phyloP scores from a whole-genome alignment of 2,888 invertebrate species.

The Chesias legatella region DNA sequence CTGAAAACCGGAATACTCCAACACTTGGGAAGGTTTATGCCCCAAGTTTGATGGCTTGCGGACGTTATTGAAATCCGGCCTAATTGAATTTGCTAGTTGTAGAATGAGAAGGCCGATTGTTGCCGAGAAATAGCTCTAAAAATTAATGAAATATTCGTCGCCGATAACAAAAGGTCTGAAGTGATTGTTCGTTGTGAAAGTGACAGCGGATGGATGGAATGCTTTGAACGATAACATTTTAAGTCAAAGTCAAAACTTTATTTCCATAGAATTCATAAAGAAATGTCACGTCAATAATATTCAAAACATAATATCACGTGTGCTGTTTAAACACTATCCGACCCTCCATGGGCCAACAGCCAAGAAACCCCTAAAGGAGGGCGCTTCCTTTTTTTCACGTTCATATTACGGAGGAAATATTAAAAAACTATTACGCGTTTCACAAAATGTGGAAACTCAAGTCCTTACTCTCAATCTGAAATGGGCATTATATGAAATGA shows the following conservation, averaged over 20 bases:
- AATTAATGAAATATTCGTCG: slow-evolving; percentile 28
- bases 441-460: too few relatives aligned
- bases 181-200: slow-evolving; percentile 8
- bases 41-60: slow-evolving; percentile 43
- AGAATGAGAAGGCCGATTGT: slow-evolving; percentile 34
- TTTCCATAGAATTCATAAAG: too few relatives aligned
- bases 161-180: slow-evolving; percentile 18
- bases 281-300: too few relatives aligned
- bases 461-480: too few relatives aligned
- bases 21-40: slow-evolving; percentile 36
- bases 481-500: too few relatives aligned
- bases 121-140: slow-evolving; percentile 36
- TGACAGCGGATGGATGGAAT: not conserved
- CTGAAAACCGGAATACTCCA: slow-evolving; percentile 1
- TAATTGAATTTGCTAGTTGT: slow-evolving; percentile 58
- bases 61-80: slow-evolving; percentile 51
- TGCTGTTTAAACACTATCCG: too few relatives aligned
- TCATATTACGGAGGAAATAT: too few relatives aligned
- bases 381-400: too few relatives aligned
- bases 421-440: too few relatives aligned
- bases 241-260: not conserved
- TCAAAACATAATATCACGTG: too few relatives aligned
- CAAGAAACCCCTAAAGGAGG: too few relatives aligned
- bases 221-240: not conserved
- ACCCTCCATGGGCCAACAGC: too few relatives aligned